Conservation (phyloP, 2,797 vertebrate genomes). For the Hemitrygon akajei region DNA sequence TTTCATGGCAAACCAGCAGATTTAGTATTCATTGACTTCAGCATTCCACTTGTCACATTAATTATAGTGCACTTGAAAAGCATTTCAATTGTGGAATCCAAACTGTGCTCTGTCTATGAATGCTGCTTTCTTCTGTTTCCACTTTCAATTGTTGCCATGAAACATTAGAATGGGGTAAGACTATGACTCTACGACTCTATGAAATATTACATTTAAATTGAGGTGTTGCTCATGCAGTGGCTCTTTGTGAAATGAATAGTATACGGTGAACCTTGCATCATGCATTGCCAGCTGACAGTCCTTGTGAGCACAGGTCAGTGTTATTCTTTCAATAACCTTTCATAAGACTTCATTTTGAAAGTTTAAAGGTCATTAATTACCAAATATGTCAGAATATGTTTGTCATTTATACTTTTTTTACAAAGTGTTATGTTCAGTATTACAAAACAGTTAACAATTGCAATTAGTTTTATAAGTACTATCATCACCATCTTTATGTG, state of each 20-base stretch:
- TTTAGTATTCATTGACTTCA: background rate
- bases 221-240: background rate
- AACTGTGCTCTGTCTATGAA: background rate
- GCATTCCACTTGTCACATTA: background rate
- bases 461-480: too few species aligned
- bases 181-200: background rate
- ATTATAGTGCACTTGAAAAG: background rate
- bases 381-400: slow-evolving; percentile 4
- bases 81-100: background rate
- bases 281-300: background rate
- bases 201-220: background rate
- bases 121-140: background rate
- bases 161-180: background rate
- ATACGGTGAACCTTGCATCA: background rate
- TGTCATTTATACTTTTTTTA: background rate
- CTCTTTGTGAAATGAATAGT: background rate
- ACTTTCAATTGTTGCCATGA: background rate
- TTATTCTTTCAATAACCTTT: background rate
- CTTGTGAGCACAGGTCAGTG: background rate
- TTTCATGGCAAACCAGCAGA: background rate
- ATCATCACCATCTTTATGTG: too few species aligned
- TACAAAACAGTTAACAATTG: background rate
- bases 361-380: background rate
- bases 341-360: background rate
- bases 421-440: background rate